Conservation (phyloP, 2,888 invertebrate species). For the Prosapia bicincta region DNA sequence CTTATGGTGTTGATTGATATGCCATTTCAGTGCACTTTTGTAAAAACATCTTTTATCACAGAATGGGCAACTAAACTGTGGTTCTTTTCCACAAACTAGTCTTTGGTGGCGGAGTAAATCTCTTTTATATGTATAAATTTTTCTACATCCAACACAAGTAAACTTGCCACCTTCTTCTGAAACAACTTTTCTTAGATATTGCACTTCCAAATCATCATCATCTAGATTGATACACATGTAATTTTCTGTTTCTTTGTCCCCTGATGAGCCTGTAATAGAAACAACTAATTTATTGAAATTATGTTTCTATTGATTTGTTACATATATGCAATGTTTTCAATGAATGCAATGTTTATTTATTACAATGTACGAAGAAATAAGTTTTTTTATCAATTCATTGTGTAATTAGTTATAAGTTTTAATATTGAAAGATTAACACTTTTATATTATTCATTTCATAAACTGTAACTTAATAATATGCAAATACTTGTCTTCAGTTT, state of each 20-base stretch:
- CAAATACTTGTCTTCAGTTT: too few species aligned
- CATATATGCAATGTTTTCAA: too few species aligned
- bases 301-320: too few species aligned
- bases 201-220: not conserved
- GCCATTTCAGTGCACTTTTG: not conserved
- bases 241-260: not conserved
- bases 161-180: not conserved
- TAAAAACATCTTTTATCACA: slow-evolving; percentile 28
- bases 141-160: slow-evolving; percentile 11
- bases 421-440: too few species aligned
- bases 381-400: too few species aligned
- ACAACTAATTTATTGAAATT: too few species aligned
- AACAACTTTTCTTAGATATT: not conserved
- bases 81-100: slow-evolving; percentile 37
- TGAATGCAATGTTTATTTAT: too few species aligned
- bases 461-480: too few species aligned
- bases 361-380: too few species aligned
- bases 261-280: not conserved
- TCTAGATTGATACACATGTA: not conserved
- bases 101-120: slow-evolving; percentile 27
- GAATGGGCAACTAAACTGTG: slow-evolving; percentile 33
- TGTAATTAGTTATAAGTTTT: too few species aligned
- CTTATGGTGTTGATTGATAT: not conserved
- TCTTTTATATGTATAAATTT: slow-evolving; percentile 24
- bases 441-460: too few species aligned